Conservation (phyloP, 2,888 invertebrate genomes). For the Polydrusus tereticollis region DNA sequence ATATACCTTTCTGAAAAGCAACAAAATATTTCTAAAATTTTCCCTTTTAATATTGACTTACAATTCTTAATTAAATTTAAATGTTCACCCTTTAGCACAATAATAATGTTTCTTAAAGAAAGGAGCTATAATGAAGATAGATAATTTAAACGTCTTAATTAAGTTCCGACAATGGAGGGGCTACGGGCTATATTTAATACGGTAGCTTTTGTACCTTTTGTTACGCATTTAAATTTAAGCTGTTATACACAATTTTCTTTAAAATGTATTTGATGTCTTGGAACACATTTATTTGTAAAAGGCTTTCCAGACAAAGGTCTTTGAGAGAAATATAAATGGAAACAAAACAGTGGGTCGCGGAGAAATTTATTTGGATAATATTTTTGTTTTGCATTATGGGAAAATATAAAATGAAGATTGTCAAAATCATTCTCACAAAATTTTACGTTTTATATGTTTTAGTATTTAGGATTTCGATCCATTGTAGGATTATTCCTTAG, state of each 20-base stretch:
- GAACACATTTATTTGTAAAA: background rate
- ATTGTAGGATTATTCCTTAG: too few relatives aligned
- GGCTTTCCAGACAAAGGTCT: background rate
- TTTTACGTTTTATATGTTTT: too few relatives aligned
- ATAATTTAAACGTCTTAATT: constrained; percentile 55
- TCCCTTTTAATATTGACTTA: constrained; percentile 6
- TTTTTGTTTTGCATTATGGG: too few relatives aligned
- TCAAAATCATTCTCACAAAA: too few relatives aligned
- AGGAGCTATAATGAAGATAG: constrained; percentile 46
- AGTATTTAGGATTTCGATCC: too few relatives aligned
- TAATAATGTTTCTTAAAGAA: constrained; percentile 53
- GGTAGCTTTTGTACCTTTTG: constrained; percentile 54
- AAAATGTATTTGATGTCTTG: constrained; percentile 20
- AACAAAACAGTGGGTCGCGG: background rate
- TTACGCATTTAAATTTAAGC: constrained; percentile 35
- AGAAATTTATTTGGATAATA: too few relatives aligned
- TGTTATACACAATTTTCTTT: constrained; percentile 17
- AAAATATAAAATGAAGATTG: too few relatives aligned
- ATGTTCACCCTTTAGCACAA: constrained; percentile 47
- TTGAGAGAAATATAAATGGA: background rate
- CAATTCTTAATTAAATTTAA: constrained; percentile 30
- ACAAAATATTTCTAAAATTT: background rate
- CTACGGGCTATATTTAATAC: constrained; percentile 40
- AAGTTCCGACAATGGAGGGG: constrained; percentile 54
- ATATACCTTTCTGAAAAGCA: too few relatives aligned